Evolutionary conservation across 1,140 invertebrate species (phyloP).

Genomic region (Zaprionus capensis): DNA sequence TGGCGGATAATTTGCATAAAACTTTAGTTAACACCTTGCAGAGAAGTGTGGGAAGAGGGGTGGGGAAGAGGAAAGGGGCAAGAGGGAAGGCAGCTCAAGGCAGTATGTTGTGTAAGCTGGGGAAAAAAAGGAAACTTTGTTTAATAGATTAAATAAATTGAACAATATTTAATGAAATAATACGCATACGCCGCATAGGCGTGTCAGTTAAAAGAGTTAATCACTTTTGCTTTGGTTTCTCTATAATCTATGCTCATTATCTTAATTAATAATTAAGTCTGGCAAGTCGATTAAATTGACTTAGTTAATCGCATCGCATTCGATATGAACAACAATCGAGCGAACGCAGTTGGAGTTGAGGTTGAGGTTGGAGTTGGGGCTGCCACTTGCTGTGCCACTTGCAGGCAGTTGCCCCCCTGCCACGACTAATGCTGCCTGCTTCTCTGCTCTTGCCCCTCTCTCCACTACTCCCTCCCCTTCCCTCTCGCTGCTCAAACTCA

Average conservation of each 20-base stretch:
- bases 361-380: background rate
- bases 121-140: background rate
- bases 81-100: background rate
- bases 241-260: background rate
- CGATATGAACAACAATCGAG: background rate
- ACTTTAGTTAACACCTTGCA: slow-evolving; percentile 68
- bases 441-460: background rate
- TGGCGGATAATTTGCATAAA: slow-evolving; percentile 66
- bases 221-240: background rate
- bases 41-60: background rate
- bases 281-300: background rate
- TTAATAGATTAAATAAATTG: background rate
- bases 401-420: background rate
- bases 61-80: too few relatives aligned
- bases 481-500: slow-evolving; percentile 34
- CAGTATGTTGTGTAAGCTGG: background rate
- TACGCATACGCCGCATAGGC: background rate
- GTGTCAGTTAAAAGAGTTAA: background rate
- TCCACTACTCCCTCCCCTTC: background rate
- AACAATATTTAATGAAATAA: background rate
- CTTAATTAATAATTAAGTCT: background rate
- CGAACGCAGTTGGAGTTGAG: background rate
- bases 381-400: background rate
- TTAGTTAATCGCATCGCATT: slow-evolving; percentile 3
- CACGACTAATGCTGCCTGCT: background rate